Base-by-base conservation (phyloP, 2,113 vertebrate species). In the Grantiella picta region DNA sequence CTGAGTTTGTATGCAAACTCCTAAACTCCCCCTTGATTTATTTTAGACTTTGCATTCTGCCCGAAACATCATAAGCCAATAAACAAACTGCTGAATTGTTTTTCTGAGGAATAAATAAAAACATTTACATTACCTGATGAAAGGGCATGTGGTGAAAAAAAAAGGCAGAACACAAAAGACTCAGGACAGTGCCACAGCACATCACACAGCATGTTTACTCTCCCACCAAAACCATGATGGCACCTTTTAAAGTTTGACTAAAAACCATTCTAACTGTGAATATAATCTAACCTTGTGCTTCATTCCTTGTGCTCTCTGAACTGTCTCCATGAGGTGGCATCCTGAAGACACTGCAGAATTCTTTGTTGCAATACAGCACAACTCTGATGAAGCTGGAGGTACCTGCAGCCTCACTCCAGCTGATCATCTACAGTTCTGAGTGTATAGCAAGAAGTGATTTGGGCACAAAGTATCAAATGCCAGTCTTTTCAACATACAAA, bases 351-450 rank as follows among this genome's bases (percentile, higher is more conserved):
- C 7, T 0, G 44, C 44, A 82, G 57, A 88, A 68, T n/a, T 38
- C 42, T 63, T 53, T 56, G 9, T 3, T 59, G 31, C 27, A 24
- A 10, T 16, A 56, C 68, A 71, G 10, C 1, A 3, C 21, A 59
- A 7, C 33, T 36, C 40, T 61, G 66, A 29, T 18, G 11, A 20
- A 78, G 52, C 56, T 40, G 70, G 49, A 2, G 2, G 9, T 4
- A 2, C 6, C 2, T 0, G 5, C 4, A 15, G 56, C 29, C 45
- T 81, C 27, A 36, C 1, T 1, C 10, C 66, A 72, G 44, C 60
- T 33, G 27, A 91, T 18, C 59, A 38, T 14, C 47, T 12, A 20
- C 35, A 38, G 15, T 12, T 57, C 82, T 45, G 54, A 91, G 38
- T 1, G 1, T 6, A 31, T 1, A 11, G 15, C 21, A 56, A 44